Percentiles rank a stretch among this genome's conserved stretches.
These are phyloP conservation scores for Hirundo rustica DNA, from an alignment of 2,797 vertebrate genomes.

Conservation along the genomic window DNA sequence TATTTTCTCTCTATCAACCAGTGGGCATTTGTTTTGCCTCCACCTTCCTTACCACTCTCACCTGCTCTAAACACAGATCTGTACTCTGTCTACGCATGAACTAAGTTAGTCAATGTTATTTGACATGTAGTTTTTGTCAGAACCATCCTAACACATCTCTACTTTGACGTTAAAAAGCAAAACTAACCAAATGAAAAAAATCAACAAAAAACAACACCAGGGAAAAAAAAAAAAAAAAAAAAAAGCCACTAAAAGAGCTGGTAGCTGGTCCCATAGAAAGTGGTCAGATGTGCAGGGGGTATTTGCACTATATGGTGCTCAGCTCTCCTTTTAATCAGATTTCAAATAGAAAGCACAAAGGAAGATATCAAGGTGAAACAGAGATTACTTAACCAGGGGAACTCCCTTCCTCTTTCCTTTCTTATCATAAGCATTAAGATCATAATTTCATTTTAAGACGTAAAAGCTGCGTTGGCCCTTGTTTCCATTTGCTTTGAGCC, in stretches of 20 bases:
- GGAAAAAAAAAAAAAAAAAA: background rate
- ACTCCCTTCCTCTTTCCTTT: slow-evolving; percentile 69
- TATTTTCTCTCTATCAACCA: background rate
- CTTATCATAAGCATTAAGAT: slow-evolving; percentile 52
- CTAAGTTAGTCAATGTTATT: background rate
- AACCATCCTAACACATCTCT: background rate
- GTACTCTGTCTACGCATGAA: background rate
- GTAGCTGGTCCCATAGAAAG: background rate
- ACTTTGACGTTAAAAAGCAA: background rate
- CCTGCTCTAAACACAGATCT: background rate
- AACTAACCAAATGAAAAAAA: background rate
- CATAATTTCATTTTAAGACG: slow-evolving; percentile 50
- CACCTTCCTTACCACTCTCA: background rate
- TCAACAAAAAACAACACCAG: background rate
- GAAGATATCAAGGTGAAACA: slow-evolving; percentile 61
- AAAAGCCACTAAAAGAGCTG: background rate
- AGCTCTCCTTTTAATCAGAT: slow-evolving; percentile 41
- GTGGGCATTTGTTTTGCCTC: background rate
- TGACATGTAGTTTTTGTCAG: background rate
- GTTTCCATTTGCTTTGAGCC: slow-evolving; percentile 64
- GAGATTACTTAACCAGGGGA: slow-evolving; percentile 51
- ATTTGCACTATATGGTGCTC: background rate
- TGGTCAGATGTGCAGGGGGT: background rate
- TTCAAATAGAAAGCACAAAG: slow-evolving; percentile 48
- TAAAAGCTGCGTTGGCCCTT: slow-evolving; percentile 24